Conservation (phyloP, 2,888 invertebrate genomes). For the Lysandra bellargus region DNA sequence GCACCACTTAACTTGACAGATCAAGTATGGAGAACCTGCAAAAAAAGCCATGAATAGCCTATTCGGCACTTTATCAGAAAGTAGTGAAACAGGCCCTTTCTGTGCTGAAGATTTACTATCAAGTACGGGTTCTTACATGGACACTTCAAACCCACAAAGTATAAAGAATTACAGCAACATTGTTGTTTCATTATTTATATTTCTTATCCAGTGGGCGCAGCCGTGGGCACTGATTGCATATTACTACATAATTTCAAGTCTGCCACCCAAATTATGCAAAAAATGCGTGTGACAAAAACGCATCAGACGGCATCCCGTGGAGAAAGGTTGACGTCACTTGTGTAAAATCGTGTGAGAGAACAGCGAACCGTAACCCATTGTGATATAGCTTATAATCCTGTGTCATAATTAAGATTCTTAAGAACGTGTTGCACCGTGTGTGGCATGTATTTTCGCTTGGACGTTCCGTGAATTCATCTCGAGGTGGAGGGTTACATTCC, state of each 20-base stretch:
- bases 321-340: neutral
- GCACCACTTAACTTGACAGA: too few relatives aligned
- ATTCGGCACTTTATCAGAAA: too few relatives aligned
- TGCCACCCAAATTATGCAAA: neutral
- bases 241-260: neutral
- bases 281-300: constrained; percentile 1
- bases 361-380: neutral
- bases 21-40: too few relatives aligned
- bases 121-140: neutral
- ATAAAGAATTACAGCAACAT: neutral
- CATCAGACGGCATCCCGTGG: neutral
- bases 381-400: neutral
- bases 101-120: too few relatives aligned
- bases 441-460: neutral
- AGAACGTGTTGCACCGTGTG: neutral
- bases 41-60: too few relatives aligned
- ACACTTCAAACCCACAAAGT: neutral
- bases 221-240: constrained; percentile 15
- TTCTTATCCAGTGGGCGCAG: neutral
- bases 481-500: neutral
- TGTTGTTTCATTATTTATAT: neutral
- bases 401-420: neutral
- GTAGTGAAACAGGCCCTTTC: too few relatives aligned
- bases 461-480: neutral
- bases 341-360: neutral